These are phyloP conservation scores for Elegia similella DNA, from an alignment of 2,888 invertebrate species.

Conservation along the genomic window DNA sequence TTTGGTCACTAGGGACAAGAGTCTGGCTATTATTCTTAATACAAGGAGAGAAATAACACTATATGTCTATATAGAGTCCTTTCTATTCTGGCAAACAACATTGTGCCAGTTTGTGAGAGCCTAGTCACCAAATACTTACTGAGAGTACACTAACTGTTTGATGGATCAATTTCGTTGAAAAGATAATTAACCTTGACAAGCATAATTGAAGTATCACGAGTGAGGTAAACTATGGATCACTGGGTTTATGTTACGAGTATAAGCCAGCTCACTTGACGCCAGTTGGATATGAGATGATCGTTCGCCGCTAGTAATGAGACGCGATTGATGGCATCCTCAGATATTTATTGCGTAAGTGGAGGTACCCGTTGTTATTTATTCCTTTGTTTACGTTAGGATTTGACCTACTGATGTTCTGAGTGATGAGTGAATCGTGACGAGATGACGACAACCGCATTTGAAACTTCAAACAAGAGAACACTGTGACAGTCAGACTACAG, in stretches of 20 bases:
- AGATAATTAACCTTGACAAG: constrained; percentile 65
- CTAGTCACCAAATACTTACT: not conserved
- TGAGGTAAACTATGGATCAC: constrained; percentile 41
- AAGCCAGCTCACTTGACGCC: constrained; percentile 48
- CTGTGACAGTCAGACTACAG: not conserved
- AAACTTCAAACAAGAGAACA: not conserved
- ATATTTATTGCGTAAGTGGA: constrained; percentile 6
- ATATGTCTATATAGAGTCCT: too few relatives aligned
- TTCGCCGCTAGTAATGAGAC: constrained; percentile 43
- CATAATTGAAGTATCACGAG: constrained; percentile 69
- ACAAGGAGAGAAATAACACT: too few relatives aligned
- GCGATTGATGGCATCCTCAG: constrained; percentile 30
- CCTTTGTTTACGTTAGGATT: constrained; percentile 6
- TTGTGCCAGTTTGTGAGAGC: too few relatives aligned
- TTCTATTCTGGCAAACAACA: too few relatives aligned
- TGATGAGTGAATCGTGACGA: not conserved
- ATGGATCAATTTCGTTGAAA: constrained; percentile 38
- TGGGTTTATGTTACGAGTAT: constrained; percentile 51
- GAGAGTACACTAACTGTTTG: constrained; percentile 24
- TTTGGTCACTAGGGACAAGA: too few relatives aligned
- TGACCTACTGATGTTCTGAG: not conserved
- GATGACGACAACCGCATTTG: not conserved
- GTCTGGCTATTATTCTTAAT: too few relatives aligned
- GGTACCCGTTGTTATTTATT: constrained; percentile 3
- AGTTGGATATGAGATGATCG: constrained; percentile 38